Percentiles rank a stretch among this genome's conserved stretches.
These are phyloP conservation scores for human DNA, from an alignment of 2,113 vertebrate genomes.

Conservation along the genomic window GRCh38 chr2:220765501-220766000, in stretches of 20 bases:
- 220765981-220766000: conserved; percentile 10
- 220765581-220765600: background rate
- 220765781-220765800: conserved; percentile 12
- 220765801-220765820: conserved; percentile 49
- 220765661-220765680: background rate
- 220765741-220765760: conserved; percentile 22
- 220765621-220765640: background rate
- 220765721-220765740: conserved; percentile 25
- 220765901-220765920: conserved; percentile 36
- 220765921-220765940: background rate
- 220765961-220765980: conserved; percentile 15
- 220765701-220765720: background rate
- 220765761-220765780: background rate
- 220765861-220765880: conserved; percentile 38
- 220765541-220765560: conserved; percentile 33
- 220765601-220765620: background rate
- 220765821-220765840: background rate
- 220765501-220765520: background rate
- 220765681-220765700: background rate
- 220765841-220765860: conserved; percentile 33
- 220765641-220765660: conserved; percentile 21
- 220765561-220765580: background rate
- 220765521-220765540: background rate
- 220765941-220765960: background rate
- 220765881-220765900: background rate